Base-by-base conservation (phyloP, 2,888 invertebrate genomes). In the Erannis defoliaria region DNA sequence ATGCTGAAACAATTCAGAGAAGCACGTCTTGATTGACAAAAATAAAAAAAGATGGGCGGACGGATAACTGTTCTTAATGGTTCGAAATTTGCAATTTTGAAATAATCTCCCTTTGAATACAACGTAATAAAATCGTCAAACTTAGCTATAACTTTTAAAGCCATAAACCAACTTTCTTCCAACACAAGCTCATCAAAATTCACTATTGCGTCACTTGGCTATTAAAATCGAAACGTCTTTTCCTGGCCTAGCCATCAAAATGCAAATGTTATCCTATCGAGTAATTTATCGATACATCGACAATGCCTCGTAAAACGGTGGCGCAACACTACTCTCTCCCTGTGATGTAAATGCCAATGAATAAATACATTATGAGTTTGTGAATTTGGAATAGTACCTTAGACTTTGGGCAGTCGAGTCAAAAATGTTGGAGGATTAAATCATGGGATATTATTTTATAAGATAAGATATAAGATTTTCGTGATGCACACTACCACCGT, bases 261-360 rank as follows among this genome's bases (percentile, higher is more conserved):
- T 68, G 68, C 62, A 60, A 66, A 68, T 68, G 57, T 19, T 64
- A 59, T 55, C 59, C 62, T 58, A 55, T 62, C 50, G 10, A 21
- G 23, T 26, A 54, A 45, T 67, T 58, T 35, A 66, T 64, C 57
- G 64, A 64, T 58, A 56, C 37, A 50, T 60, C 63, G 55, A 66
- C 62, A 64, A 66, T 66, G 55, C 37, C 42, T 62, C 61, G 54
- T 65, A 48, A 68, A 64, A 64, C 59, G 45, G 53, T 66, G 64
- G 64, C 60, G 67, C 65, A 66, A 64, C 67, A 55, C 67, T 69
- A 58, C 65, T 69, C 63, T 65, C 62, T 45, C 54, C 29, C 5
- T 3, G 21, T 54, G 19, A 31, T 45, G 1, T 46, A 37, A 53
- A 50, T 50, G 26, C 38, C 55, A 16, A 29, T 5, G 14, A 18